These are phyloP conservation scores for Steinernema khuongi DNA, from an alignment of 1,140 invertebrate genomes.

Conservation along the genomic window DNA sequence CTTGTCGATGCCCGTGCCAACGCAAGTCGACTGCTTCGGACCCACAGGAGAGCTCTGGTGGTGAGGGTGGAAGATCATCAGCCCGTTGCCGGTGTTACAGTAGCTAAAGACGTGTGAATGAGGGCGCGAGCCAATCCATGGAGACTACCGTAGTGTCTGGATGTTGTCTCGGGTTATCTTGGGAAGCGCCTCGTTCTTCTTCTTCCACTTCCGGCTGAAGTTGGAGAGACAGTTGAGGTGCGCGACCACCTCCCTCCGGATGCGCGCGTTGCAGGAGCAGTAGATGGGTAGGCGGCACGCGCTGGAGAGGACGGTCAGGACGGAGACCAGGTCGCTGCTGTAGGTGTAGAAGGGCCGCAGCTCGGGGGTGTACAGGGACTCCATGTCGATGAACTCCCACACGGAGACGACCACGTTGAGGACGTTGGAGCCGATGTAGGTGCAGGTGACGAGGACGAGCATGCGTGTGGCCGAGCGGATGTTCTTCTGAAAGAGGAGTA, in stretches of 20 bases:
- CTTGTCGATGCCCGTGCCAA: conserved; percentile 50
- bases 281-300: conserved; percentile 48
- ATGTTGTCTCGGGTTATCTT: conserved; percentile 32
- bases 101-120: conserved; percentile 16
- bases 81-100: conserved; percentile 31
- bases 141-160: conserved; percentile 17
- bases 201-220: conserved; percentile 27
- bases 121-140: not conserved
- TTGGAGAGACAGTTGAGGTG: conserved; percentile 36
- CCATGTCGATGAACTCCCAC: conserved; percentile 48
- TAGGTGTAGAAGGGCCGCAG: conserved; percentile 51
- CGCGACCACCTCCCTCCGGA: conserved; percentile 39
- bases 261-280: conserved; percentile 48
- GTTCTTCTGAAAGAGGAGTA: conserved; percentile 40
- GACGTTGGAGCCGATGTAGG: conserved; percentile 50
- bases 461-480: conserved; percentile 52
- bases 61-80: conserved; percentile 33
- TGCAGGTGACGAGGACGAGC: conserved; percentile 48
- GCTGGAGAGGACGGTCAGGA: conserved; percentile 44
- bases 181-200: conserved; percentile 23
- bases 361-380: conserved; percentile 35
- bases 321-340: conserved; percentile 48
- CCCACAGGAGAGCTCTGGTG: conserved; percentile 14
- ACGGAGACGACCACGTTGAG: conserved; percentile 48
- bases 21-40: conserved; percentile 15